Evolutionary conservation across 2,797 vertebrate species (phyloP).

Genomic region (Aulostomus chinensis): DNA sequence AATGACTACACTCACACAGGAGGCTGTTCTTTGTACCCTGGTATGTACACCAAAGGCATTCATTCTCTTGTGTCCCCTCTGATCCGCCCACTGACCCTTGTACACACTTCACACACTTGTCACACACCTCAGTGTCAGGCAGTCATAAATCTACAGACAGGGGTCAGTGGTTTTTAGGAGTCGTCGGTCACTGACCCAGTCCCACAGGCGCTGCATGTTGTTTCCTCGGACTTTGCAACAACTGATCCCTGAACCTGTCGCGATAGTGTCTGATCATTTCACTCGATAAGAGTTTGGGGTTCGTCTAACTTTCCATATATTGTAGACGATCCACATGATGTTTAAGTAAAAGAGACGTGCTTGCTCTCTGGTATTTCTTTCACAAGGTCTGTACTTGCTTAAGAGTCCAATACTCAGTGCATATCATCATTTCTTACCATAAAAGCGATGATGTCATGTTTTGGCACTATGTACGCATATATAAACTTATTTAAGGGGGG

Average conservation of each 20-base stretch:
- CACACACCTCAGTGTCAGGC: constrained; percentile 60
- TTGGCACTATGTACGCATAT: too few species aligned
- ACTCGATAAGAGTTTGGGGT: neutral
- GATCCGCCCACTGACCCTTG: constrained; percentile 69
- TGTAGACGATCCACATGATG: too few species aligned
- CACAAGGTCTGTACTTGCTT: too few species aligned
- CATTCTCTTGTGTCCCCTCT: constrained; percentile 37
- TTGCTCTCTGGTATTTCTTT: too few species aligned
- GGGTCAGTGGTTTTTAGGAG: constrained; percentile 58
- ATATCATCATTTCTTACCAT: too few species aligned
- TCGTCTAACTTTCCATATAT: too few species aligned
- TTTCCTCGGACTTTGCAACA: constrained; percentile 31
- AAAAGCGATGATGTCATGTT: too few species aligned
- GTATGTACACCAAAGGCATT: constrained; percentile 72
- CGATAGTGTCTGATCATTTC: constrained; percentile 11
- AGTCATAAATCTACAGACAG: constrained; percentile 50
- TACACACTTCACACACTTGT: constrained; percentile 71
- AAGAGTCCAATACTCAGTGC: too few species aligned
- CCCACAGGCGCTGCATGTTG: constrained; percentile 25
- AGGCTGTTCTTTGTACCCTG: constrained; percentile 65
- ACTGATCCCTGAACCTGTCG: constrained; percentile 12
- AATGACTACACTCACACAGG: constrained; percentile 68
- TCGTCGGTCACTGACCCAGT: constrained; percentile 40
- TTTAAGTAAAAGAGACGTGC: too few species aligned
- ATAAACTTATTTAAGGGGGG: too few species aligned